Conservation (phyloP, 2,113 vertebrate species). For the Hemichromis elongatus region DNA sequence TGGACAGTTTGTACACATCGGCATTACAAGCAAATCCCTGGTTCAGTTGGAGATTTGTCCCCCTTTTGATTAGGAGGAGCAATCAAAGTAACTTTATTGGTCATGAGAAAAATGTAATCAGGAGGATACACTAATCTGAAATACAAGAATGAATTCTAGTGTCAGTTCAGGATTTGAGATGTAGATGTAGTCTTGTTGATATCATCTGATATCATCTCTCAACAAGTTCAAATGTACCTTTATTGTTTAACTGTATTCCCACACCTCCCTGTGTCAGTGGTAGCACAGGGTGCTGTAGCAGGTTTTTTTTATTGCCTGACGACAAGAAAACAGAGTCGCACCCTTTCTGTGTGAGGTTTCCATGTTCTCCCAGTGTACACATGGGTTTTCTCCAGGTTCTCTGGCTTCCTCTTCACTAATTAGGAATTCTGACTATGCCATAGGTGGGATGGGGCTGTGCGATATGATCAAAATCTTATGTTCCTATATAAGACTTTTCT, state of each 20-base stretch:
- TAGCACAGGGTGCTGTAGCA: background rate
- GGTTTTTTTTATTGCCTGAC: background rate
- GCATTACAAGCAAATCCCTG: background rate
- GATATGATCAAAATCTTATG: too few species aligned
- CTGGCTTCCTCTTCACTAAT: background rate
- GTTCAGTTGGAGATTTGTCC: background rate
- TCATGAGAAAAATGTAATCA: background rate
- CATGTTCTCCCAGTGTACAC: background rate
- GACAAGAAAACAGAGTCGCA: background rate
- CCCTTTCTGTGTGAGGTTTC: background rate
- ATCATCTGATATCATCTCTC: too few species aligned
- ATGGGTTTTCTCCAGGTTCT: background rate
- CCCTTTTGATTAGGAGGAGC: background rate
- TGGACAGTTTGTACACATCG: background rate
- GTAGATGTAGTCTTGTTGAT: background rate
- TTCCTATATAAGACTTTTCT: too few species aligned
- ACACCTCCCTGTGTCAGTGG: background rate
- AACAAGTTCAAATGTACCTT: background rate
- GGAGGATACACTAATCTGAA: background rate
- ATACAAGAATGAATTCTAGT: background rate
- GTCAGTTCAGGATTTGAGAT: background rate
- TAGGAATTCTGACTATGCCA: background rate
- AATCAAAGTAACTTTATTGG: background rate
- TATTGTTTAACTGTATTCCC: background rate
- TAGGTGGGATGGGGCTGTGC: too few species aligned